Evolutionary conservation across 2,797 vertebrate species (phyloP), one percentile per base, ranked within the genome.

Genomic region (Halcyon chelicuti): DNA sequence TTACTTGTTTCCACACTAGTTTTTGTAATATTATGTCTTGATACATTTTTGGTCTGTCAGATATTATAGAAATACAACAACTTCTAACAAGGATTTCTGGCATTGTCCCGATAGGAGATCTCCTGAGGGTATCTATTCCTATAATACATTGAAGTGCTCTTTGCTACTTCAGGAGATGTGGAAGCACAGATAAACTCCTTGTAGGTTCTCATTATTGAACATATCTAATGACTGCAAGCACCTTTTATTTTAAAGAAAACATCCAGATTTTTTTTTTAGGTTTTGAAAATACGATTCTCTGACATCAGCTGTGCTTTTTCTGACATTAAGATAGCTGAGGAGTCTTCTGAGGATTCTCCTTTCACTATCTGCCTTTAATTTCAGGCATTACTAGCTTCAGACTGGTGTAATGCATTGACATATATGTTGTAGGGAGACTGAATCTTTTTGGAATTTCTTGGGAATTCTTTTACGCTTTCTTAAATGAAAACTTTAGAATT

Each of bases 251-350:
- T 39, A 55, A 62, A 73, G 51, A 31, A 72, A 85, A 42, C 14
- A 49, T 29, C 31, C 21, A 26, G 7, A 17, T 8, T 54, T 42
- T 61, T 42, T 61, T 39, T 91, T 28, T 19, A 57, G 28, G 8
- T 21, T 87, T 94, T 85, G 42, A 66, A 84, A 70, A 51, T 8
- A 8, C 14, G 33, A 11, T 9, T 76, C 23, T 79, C 23, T 85
- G 72, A 52, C 33, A 47, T 76, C 16, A 47, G 0, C 60, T 39
- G 23, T 26, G 46, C 29, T 66, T 57, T 52, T 70, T 51, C 10
- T 67, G 49, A 71, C 19, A 9, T 39, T 11, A 35, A 5, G 26
- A 18, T 33, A 11, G 1, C 1, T 5, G 1, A 70, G 19, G 5
- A 7, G 8, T 72, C 62, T 31, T 77, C n/a, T 54, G 52, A 60